Base-by-base conservation (phyloP, 2,888 invertebrate genomes). In the Ectemnius cavifrons region DNA sequence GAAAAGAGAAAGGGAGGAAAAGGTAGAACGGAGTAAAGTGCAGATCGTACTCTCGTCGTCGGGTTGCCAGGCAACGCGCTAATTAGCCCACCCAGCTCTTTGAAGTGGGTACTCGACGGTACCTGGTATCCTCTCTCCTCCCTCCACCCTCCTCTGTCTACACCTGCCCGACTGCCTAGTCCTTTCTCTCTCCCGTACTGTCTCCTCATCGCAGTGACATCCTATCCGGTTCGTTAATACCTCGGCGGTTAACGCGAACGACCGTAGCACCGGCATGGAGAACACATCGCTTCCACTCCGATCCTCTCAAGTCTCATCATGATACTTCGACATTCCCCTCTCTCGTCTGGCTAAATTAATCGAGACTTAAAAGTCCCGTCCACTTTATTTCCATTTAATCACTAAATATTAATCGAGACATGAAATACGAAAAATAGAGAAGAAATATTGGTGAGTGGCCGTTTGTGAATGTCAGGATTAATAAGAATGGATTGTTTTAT, bases 41-140 rank as follows among this genome's bases (percentile, higher is more conserved):
- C 85, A 86, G 87, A 88, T 88, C 85, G 85, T 87, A 85, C 86
- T 85, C 37, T 11, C 86, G 81, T 83, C 85, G 86, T 85, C 84
- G 83, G 86, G 91, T 91, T 89, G 88, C 90, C 86, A 86, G 86
- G 91, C 90, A 91, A 91, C 91, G 88, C 86, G 88, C 89, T 91
- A 90, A 91, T 91, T 90, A 91, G 90, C 90, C 89, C 90, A 90
- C 88, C 89, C 90, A 87, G 88, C 89, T 90, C 89, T 89, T 88
- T 90, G 81, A 87, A 91, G 91, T 89, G 89, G 90, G 87, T 89
- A 90, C 90, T 90, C 87, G 86, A 90, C 86, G 82, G 88, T 89
- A 87, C 89, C 89, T 87, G 86, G 85, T 87, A 89, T 87, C 84
- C 79, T 81, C 79, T 73, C 75, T 62, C 77, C 78, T 76, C 70